These are phyloP conservation scores for Elmis aenea DNA, from an alignment of 2,888 invertebrate species.

Conservation along the genomic window DNA sequence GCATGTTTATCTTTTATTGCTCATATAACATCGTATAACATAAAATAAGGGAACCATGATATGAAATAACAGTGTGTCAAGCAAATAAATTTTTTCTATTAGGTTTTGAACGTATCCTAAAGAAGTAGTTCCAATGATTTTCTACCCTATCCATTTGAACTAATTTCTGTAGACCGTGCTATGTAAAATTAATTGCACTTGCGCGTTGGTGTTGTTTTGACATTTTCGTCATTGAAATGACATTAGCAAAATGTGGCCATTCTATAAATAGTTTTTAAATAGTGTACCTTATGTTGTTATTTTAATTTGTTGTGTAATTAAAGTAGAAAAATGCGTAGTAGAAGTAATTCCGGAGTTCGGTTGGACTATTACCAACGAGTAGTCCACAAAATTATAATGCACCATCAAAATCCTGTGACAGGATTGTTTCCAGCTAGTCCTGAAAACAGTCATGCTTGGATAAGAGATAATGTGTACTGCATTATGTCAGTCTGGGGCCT, in stretches of 20 bases:
- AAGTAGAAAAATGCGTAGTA: conserved; percentile 63
- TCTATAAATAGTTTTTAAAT: conserved; percentile 12
- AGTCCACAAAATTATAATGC: conserved; percentile 89
- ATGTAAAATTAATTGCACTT: no score
- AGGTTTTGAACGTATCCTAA: no score
- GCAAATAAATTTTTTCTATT: no score
- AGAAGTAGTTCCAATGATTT: no score
- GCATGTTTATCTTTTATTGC: no score
- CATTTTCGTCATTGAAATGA: conserved; percentile 18
- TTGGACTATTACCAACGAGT: conserved; percentile 95
- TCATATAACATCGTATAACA: no score
- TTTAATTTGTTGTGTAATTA: conserved; percentile 2
- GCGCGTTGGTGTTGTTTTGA: conserved; percentile 13
- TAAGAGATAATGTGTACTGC: conserved; percentile 96
- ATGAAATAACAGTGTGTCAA: no score
- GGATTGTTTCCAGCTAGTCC: conserved; percentile 91
- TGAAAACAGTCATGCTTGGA: conserved; percentile 93
- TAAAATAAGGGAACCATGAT: no score
- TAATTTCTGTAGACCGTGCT: no score
- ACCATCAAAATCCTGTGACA: conserved; percentile 93
- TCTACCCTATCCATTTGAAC: no score
- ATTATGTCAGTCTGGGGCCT: conserved; percentile 97
- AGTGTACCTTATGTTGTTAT: not conserved
- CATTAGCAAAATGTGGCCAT: conserved; percentile 11
- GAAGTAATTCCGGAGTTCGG: conserved; percentile 87